Percentiles rank a stretch among this genome's conserved stretches.
Conservation (phyloP, 2,888 invertebrate species). For the Lithophane ornitopus region DNA sequence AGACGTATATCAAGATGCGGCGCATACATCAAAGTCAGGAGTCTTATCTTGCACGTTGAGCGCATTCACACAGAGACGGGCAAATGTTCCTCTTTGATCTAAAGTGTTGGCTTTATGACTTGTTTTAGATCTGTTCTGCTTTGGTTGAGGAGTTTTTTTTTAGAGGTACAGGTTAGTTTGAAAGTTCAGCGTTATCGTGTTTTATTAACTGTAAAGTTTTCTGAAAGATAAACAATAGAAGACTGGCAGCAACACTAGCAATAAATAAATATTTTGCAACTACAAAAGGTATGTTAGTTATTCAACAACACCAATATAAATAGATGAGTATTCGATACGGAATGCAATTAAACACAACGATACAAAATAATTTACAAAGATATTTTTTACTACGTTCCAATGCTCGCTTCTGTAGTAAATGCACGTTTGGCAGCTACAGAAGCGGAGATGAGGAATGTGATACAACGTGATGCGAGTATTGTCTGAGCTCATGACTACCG, state of each 20-base stretch:
- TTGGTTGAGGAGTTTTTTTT: constrained; percentile 38
- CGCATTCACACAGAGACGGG: constrained; percentile 72
- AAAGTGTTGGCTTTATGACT: constrained; percentile 63
- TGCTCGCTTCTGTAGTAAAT: constrained; percentile 66
- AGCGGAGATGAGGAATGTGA: constrained; percentile 80
- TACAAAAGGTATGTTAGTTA: neutral
- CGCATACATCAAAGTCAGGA: constrained; percentile 84
- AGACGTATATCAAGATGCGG: constrained; percentile 80
- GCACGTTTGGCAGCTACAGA: constrained; percentile 69
- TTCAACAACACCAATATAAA: constrained; percentile 9
- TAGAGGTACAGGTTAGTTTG: constrained; percentile 24
- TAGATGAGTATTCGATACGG: constrained; percentile 1
- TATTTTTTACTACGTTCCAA: constrained; percentile 47
- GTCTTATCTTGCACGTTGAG: constrained; percentile 75
- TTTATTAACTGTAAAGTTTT: constrained; percentile 6
- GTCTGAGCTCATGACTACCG: constrained; percentile 75
- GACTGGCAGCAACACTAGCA: neutral
- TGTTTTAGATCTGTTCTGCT: constrained; percentile 53
- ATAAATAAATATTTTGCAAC: neutral
- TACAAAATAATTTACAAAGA: constrained; percentile 26
- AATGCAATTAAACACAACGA: constrained; percentile 36
- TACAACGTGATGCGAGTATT: constrained; percentile 77
- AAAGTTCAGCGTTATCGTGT: constrained; percentile 6
- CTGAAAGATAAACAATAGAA: constrained; percentile 2
- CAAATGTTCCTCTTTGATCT: constrained; percentile 63